Base-by-base conservation (phyloP, 2,113 vertebrate species). In the Thymallus thymallus region DNA sequence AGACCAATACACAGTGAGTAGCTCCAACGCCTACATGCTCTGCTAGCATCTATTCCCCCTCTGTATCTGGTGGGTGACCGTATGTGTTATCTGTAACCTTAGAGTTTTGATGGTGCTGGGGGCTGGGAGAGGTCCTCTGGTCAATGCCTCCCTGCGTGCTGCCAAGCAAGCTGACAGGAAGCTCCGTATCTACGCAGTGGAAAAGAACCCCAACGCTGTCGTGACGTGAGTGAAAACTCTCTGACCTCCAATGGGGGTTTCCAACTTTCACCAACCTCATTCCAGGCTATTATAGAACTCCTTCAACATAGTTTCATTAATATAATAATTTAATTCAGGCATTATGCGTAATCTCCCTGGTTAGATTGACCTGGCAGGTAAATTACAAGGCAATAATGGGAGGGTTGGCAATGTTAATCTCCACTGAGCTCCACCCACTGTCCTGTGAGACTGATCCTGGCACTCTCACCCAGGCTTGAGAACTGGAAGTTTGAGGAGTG, bases 401-500 rank as follows among this genome's bases (percentile, higher is more conserved):
- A 51, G 0, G 13, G 5, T n/a, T 18, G 48, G 16, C 16, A 51
- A 51, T 1, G 48, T 60, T 60, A 22, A 60, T 60, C 56, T 60
- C 56, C n/a, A 60, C 10, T n/a, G 56, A n/a, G 56, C 56, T 22
- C 56, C 56, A n/a, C 7, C 6, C n/a, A 5, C 18, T n/a, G 1
- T 5, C 23, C 48, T 14, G 9, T 24, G 24, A 13, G 9, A 41
- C 45, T 56, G 32, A 51, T 32, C 22, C 29, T 51, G 10, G 45
- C 1, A 1, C 6, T 20, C 26, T 29, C 63, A 73, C 69, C 51
- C 83, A 97, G 96, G 79, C 82, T 98, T 64, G 95, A 97, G 87
- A 96, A 96, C 77, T 97, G 95, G 95, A 94, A 94, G 72, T 96
- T 95, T 78, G 96, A 98, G 84, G 96, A 96, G 89, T 98, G 96